These are phyloP conservation scores for Brachionus asplanchnoidis DNA, from an alignment of 1,140 invertebrate genomes.

Conservation along the genomic window DNA sequence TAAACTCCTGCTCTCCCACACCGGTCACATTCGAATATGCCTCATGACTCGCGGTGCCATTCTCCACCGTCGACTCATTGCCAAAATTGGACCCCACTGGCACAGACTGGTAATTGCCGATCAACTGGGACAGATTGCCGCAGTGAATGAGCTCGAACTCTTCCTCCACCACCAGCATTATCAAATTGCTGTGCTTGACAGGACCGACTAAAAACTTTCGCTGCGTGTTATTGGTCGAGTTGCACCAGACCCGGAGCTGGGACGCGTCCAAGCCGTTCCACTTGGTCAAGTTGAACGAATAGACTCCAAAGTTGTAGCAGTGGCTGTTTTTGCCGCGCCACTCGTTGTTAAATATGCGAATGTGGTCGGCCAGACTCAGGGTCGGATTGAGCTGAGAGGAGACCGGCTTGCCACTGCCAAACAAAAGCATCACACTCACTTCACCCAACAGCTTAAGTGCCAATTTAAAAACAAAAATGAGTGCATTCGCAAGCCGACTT, in stretches of 20 bases:
- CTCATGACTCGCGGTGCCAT: background rate
- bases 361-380: constrained; percentile 7
- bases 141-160: constrained; percentile 30
- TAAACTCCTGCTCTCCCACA: background rate
- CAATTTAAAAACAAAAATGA: background rate
- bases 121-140: constrained; percentile 12
- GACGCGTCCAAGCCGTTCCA: constrained; percentile 24
- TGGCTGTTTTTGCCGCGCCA: constrained; percentile 34
- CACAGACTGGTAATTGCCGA: background rate
- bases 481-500: background rate
- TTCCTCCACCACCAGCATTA: constrained; percentile 31
- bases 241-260: constrained; percentile 15
- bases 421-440: background rate
- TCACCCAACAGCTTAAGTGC: background rate
- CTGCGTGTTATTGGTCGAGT: background rate
- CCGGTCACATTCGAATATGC: background rate
- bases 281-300: constrained; percentile 37
- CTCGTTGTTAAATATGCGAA: constrained; percentile 31
- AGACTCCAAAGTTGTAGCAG: constrained; percentile 36
- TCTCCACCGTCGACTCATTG: background rate
- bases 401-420: background rate
- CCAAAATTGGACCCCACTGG: background rate
- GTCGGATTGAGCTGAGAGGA: background rate
- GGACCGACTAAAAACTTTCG: background rate
- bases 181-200: constrained; percentile 29